Conservation (phyloP, 2,888 invertebrate genomes). For the Drosophila phalerata region DNA sequence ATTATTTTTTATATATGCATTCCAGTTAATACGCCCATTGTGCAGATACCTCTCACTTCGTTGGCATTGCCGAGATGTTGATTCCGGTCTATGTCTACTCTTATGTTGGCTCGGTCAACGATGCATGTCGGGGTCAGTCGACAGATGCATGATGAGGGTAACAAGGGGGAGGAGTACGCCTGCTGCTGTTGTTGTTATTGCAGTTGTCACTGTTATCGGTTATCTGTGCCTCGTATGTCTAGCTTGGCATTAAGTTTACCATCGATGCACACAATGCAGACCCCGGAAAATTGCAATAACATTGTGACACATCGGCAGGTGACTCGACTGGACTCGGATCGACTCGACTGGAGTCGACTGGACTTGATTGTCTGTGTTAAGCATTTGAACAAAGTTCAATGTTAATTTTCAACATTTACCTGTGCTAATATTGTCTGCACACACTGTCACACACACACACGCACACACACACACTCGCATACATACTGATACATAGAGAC, state of each 20-base stretch:
- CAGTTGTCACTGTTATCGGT: conserved; percentile 37
- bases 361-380: conserved; percentile 19
- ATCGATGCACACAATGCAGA: conserved; percentile 52
- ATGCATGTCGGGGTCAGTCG: conserved; percentile 65
- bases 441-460: conserved; percentile 16
- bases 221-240: conserved; percentile 61
- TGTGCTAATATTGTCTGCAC: conserved; percentile 74
- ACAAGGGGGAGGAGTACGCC: conserved; percentile 20
- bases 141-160: conserved; percentile 36
- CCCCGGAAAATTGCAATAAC: conserved; percentile 77
- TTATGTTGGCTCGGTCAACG: conserved; percentile 68
- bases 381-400: conserved; percentile 75
- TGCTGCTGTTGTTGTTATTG: conserved; percentile 23
- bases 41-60: conserved; percentile 5
- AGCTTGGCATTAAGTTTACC: conserved; percentile 60
- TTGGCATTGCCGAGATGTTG: conserved; percentile 45
- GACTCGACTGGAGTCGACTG: not conserved
- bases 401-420: conserved; percentile 82
- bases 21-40: not conserved
- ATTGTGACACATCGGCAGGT: conserved; percentile 64
- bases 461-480: too few species aligned
- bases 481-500: conserved; percentile 4
- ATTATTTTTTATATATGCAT: not conserved
- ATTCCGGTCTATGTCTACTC: conserved; percentile 45
- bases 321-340: not conserved